Base-by-base conservation (phyloP, 2,113 vertebrate genomes). In the Acrocephalus arundinaceus region DNA sequence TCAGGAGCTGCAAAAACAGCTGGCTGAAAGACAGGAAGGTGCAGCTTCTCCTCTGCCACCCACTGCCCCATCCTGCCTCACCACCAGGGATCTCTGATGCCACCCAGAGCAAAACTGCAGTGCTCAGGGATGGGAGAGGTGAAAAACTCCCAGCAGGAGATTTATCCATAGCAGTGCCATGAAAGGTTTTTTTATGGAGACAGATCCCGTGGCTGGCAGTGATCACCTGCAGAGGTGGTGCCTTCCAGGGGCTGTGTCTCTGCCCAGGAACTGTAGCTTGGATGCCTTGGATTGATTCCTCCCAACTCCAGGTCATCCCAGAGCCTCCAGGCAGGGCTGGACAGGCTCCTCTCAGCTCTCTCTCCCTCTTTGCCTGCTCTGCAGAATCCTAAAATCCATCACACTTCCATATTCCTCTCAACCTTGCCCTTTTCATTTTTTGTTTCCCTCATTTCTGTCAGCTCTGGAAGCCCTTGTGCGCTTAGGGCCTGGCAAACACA, bases 1-100 rank as follows among this genome's bases (percentile, higher is more conserved):
- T 13, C 89, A 95, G 83, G 95, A 97, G 58, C 94, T 98, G 39
- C 95, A 97, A 49, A 96, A 89, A 48, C 92, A 95, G 67, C 46
- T 98, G 55, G 85, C 88, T 37, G 94, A 97, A 82, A 94, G 66
- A 23, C 77, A 35, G 81, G 76, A 90, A 96, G 93, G 82, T 92
- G 51, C 30, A 76, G n/a, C 52, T 52, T 39, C 45, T 82, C 21
- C 49, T 82, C 80, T 82, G 67, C 52, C 75, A 17, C 25, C 27
- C 37, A 8, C 37, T 76, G 61, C 8, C 16, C 67, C 19, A 8
- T 58, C 39, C 35, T 35, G 35, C 51, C 66, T 58, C 6, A 2
- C 31, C 52, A 66, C 24, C 0, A 0, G 33, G 54, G 33, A 35
- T n/a, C 31, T 68, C 46, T 58, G 31, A 13, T 45, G 39, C 20